phyloP scores from a whole-genome alignment of 2,797 vertebrate species.

The Fundulus diaphanus region DNA sequence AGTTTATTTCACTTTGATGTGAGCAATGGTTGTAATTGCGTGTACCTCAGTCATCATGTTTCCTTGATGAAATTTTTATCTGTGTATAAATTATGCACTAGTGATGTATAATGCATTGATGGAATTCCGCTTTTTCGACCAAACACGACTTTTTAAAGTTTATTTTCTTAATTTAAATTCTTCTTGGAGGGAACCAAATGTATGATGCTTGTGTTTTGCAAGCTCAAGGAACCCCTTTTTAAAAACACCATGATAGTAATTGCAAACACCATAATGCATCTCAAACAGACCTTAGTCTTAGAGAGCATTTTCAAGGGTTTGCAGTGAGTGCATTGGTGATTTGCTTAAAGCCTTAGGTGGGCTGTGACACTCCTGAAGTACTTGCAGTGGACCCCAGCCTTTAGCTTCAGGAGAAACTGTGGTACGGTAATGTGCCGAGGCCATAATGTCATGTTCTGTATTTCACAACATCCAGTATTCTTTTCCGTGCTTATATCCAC shows the following conservation, averaged over 20 bases:
- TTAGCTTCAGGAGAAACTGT: conserved; percentile 32
- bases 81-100: conserved; percentile 88
- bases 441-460: conserved; percentile 41
- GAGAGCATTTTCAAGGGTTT: conserved; percentile 53
- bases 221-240: conserved; percentile 16
- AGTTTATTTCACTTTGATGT: conserved; percentile 88
- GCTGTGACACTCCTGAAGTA: conserved; percentile 57
- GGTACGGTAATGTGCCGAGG: conserved; percentile 47
- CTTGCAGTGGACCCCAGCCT: conserved; percentile 27
- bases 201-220: conserved; percentile 28
- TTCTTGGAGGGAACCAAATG: conserved; percentile 20
- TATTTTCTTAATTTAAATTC: conserved; percentile 22
- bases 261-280: conserved; percentile 29
- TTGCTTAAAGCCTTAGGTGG: conserved; percentile 66
- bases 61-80: conserved; percentile 91
- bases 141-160: conserved; percentile 67
- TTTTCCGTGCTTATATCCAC: conserved; percentile 6
- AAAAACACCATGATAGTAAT: conserved; percentile 27
- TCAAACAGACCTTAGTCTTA: conserved; percentile 40
- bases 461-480: conserved; percentile 30
- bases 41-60: conserved; percentile 86
- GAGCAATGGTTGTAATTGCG: conserved; percentile 84
- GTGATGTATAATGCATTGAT: conserved; percentile 87
- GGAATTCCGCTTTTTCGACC: conserved; percentile 71
- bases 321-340: conserved; percentile 67